These are phyloP conservation scores for Aldrovandia affinis DNA, from an alignment of 2,797 vertebrate species.

Conservation along the genomic window DNA sequence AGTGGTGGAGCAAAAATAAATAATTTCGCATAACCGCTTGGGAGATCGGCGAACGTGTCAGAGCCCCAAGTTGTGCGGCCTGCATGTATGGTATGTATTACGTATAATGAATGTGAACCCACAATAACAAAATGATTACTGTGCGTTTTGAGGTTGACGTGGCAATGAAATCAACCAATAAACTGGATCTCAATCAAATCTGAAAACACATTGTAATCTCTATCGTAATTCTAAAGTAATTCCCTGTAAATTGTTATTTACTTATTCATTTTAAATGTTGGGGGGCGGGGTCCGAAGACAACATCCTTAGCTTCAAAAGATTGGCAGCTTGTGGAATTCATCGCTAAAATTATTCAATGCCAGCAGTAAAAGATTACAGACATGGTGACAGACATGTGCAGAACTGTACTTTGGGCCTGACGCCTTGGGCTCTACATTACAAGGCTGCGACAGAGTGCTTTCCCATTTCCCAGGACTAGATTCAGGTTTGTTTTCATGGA, in stretches of 20 bases:
- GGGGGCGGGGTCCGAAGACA: background rate
- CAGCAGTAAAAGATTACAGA: background rate
- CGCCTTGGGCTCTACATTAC: background rate
- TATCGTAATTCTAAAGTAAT: background rate
- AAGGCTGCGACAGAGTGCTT: background rate
- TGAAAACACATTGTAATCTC: background rate
- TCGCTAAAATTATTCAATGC: background rate
- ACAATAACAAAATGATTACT: background rate
- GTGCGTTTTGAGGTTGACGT: background rate
- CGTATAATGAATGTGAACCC: too few relatives aligned
- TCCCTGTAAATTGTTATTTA: background rate
- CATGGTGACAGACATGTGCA: too few relatives aligned
- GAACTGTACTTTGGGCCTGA: constrained; percentile 2
- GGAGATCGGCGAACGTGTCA: background rate
- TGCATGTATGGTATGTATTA: background rate
- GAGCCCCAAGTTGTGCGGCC: background rate
- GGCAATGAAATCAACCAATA: background rate
- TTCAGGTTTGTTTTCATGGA: background rate
- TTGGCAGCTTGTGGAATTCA: background rate
- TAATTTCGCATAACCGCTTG: background rate
- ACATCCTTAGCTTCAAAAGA: background rate
- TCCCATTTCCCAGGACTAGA: background rate
- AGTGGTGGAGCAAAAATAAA: background rate
- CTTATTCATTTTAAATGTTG: too few relatives aligned
- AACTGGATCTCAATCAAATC: constrained; percentile 2